Evolutionary conservation across 2,888 invertebrate species (phyloP).

Genomic region (Carpatolechia fugitivella): DNA sequence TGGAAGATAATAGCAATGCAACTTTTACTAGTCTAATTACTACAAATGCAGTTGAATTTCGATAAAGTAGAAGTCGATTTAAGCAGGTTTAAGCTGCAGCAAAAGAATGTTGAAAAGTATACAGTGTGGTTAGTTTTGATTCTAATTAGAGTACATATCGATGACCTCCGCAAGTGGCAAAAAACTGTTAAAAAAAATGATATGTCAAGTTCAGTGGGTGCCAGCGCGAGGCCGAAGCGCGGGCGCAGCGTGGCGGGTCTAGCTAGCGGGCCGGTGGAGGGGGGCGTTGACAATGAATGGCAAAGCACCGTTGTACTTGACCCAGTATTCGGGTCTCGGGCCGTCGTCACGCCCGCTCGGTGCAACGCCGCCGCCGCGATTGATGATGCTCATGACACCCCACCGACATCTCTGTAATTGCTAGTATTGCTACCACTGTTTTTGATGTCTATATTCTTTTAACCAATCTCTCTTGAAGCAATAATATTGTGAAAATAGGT

Average conservation of each 20-base stretch:
- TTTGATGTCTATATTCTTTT: slow-evolving; percentile 1
- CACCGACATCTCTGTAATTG: no score
- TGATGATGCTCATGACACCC: slow-evolving; percentile 9
- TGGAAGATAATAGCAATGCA: slow-evolving; percentile 4
- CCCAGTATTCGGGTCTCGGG: slow-evolving; percentile 63
- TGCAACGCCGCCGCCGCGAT: slow-evolving; percentile 26
- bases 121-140: no score
- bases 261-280: slow-evolving; percentile 32
- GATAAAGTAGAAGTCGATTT: no score
- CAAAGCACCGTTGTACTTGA: slow-evolving; percentile 78
- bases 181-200: slow-evolving; percentile 59
- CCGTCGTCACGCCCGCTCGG: slow-evolving; percentile 54
- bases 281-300: slow-evolving; percentile 71
- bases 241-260: slow-evolving; percentile 40
- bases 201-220: slow-evolving; percentile 73
- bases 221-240: slow-evolving; percentile 63
- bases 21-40: background rate
- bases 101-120: background rate
- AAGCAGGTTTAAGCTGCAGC: no score
- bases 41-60: background rate
- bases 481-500: background rate
- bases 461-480: background rate
- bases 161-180: slow-evolving; percentile 30
- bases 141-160: background rate
- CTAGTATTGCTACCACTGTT: slow-evolving; percentile 9